These are phyloP conservation scores for Tachystola acroxantha DNA, from an alignment of 2,888 invertebrate species.

Conservation along the genomic window DNA sequence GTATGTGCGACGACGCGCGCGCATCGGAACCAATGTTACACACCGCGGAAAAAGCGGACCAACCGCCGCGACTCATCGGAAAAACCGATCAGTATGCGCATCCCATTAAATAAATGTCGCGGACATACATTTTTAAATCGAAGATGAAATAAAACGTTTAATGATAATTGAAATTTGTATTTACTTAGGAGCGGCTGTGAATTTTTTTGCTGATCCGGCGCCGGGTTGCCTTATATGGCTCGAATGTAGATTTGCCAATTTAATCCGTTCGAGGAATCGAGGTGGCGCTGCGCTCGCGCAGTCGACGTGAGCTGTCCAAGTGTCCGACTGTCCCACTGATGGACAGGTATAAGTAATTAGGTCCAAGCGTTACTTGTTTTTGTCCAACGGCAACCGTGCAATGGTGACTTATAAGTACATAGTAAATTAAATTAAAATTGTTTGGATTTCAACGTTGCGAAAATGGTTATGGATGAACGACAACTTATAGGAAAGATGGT, in stretches of 20 bases:
- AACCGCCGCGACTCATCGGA: slow-evolving; percentile 53
- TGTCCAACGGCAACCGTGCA: slow-evolving; percentile 17
- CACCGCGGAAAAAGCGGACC: slow-evolving; percentile 67
- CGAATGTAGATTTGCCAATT: slow-evolving; percentile 66
- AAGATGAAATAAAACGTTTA: slow-evolving; percentile 64
- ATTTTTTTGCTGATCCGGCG: slow-evolving; percentile 55
- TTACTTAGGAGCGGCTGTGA: slow-evolving; percentile 51
- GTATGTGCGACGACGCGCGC: slow-evolving; percentile 32
- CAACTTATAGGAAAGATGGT: slow-evolving; percentile 6
- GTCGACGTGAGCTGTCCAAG: slow-evolving; percentile 25
- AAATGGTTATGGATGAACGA: slow-evolving; percentile 11
- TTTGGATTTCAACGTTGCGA: slow-evolving; percentile 25
- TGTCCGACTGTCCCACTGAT: slow-evolving; percentile 38
- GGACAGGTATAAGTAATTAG: slow-evolving; percentile 46
- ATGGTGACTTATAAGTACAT: slow-evolving; percentile 16
- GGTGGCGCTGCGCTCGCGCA: slow-evolving; percentile 33
- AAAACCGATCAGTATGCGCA: slow-evolving; percentile 72
- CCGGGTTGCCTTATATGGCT: slow-evolving; percentile 55
- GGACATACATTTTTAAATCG: slow-evolving; percentile 50
- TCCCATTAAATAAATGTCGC: slow-evolving; percentile 57
- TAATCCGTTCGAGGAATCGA: slow-evolving; percentile 60
- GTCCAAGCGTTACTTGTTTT: slow-evolving; percentile 35
- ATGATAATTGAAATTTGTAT: slow-evolving; percentile 76
- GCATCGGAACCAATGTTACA: slow-evolving; percentile 59
- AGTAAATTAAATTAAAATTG: slow-evolving; percentile 32